These are phyloP conservation scores for Cichlasoma orientale DNA, from an alignment of 2,797 vertebrate genomes.

Conservation along the genomic window DNA sequence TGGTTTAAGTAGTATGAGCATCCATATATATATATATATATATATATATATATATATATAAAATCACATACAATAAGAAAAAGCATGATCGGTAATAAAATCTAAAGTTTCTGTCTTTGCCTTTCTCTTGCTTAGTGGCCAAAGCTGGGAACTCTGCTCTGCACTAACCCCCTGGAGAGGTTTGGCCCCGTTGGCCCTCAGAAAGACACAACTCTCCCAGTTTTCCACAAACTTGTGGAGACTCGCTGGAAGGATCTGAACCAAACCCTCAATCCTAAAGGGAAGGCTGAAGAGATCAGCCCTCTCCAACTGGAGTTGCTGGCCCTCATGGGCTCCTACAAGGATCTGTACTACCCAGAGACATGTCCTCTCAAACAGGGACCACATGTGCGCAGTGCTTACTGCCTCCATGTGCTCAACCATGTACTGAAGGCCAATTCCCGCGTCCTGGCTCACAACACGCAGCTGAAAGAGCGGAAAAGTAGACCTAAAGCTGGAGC, in stretches of 20 bases:
- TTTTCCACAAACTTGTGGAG: constrained; percentile 88
- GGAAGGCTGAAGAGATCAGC: constrained; percentile 68
- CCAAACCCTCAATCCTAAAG: constrained; percentile 61
- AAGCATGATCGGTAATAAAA: not conserved
- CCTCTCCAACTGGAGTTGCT: constrained; percentile 90
- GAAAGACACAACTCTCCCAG: constrained; percentile 75
- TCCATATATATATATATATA: too few species aligned
- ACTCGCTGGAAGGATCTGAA: constrained; percentile 84
- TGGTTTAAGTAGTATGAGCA: not conserved
- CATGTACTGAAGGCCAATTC: constrained; percentile 95
- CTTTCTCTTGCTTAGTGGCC: constrained; percentile 83
- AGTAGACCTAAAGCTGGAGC: constrained; percentile 61
- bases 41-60: too few species aligned
- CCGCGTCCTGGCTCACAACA: constrained; percentile 89
- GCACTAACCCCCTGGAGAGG: constrained; percentile 79
- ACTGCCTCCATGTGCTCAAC: constrained; percentile 93
- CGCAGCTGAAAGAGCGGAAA: constrained; percentile 76
- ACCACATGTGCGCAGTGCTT: constrained; percentile 83
- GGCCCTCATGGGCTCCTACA: constrained; percentile 89
- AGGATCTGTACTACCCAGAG: constrained; percentile 90
- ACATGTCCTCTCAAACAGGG: constrained; percentile 81
- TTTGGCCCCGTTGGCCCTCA: constrained; percentile 71
- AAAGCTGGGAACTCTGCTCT: constrained; percentile 83
- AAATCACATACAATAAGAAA: not conserved
- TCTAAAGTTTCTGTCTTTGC: not conserved